Evolutionary conservation across 2,113 vertebrate genomes (phyloP).

Genomic region (Gallinago media): DNA sequence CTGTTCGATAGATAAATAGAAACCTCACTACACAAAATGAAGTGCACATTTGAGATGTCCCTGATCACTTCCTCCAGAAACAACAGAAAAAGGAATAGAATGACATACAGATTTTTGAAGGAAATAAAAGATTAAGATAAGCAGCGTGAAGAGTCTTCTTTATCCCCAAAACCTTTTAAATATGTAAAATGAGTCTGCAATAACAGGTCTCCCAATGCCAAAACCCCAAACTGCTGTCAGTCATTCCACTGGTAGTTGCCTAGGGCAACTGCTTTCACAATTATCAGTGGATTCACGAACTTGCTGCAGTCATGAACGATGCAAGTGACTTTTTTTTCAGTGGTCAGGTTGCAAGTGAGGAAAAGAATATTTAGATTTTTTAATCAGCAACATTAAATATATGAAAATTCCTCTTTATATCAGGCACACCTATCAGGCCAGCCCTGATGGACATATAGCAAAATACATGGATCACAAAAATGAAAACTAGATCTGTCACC

Average conservation of each 20-base stretch:
- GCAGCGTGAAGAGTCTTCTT: not conserved
- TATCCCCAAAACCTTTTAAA: not conserved
- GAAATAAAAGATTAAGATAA: constrained; percentile 20
- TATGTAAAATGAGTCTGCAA: not conserved
- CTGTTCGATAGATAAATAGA: not conserved
- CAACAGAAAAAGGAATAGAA: not conserved
- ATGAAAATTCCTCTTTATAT: not conserved
- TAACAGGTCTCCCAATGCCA: not conserved
- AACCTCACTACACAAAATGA: not conserved
- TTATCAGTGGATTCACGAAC: not conserved
- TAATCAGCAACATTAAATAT: not conserved
- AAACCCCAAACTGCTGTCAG: constrained; percentile 12
- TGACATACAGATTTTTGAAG: not conserved
- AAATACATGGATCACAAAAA: not conserved
- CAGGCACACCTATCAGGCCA: not conserved
- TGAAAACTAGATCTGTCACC: not conserved
- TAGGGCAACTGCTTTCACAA: constrained; percentile 41
- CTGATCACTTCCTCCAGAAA: not conserved
- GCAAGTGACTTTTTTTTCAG: not conserved
- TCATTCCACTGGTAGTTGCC: constrained; percentile 9
- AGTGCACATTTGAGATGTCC: not conserved
- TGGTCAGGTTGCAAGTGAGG: not conserved
- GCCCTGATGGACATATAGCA: not conserved
- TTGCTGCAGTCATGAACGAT: not conserved
- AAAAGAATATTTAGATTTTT: not conserved